phyloP scores from a whole-genome alignment of 2,888 invertebrate species.

The Tillus elongatus region DNA sequence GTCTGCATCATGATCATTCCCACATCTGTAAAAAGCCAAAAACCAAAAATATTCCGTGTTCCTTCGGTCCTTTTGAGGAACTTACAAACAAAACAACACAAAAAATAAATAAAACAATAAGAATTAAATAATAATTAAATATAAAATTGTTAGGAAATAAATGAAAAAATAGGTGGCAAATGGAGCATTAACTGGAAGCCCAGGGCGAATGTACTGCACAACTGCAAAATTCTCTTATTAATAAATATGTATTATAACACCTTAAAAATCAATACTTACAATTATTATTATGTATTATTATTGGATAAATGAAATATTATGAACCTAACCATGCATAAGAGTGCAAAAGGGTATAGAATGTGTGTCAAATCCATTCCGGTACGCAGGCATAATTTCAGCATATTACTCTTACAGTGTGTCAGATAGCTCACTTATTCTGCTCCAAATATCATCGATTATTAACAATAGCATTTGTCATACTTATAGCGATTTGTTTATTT shows the following conservation, averaged over 20 bases:
- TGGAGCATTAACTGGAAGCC: too few species aligned
- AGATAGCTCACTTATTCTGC: too few species aligned
- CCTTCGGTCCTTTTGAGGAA: constrained; percentile 1
- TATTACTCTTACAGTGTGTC: constrained; percentile 12
- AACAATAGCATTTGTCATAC: too few species aligned
- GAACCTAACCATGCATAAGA: constrained; percentile 39
- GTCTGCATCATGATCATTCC: constrained; percentile 96
- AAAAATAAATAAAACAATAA: constrained; percentile 11
- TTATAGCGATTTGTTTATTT: too few species aligned
- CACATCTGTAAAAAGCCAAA: constrained; percentile 80
- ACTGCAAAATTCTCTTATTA: too few species aligned
- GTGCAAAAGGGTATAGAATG: constrained; percentile 42
- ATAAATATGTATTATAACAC: too few species aligned
- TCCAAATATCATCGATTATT: too few species aligned
- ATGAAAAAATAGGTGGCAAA: too few species aligned
- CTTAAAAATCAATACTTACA: too few species aligned
- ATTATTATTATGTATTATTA: too few species aligned
- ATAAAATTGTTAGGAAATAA: constrained; percentile 7
- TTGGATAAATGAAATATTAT: too few species aligned
- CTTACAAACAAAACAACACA: background rate
- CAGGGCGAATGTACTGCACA: too few species aligned
- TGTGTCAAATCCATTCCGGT: constrained; percentile 40
- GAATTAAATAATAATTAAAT: constrained; percentile 14
- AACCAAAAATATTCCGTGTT: constrained; percentile 31
- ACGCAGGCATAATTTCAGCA: constrained; percentile 33